phyloP scores from a whole-genome alignment of 2,888 invertebrate species.

The Agrotis clavis region DNA sequence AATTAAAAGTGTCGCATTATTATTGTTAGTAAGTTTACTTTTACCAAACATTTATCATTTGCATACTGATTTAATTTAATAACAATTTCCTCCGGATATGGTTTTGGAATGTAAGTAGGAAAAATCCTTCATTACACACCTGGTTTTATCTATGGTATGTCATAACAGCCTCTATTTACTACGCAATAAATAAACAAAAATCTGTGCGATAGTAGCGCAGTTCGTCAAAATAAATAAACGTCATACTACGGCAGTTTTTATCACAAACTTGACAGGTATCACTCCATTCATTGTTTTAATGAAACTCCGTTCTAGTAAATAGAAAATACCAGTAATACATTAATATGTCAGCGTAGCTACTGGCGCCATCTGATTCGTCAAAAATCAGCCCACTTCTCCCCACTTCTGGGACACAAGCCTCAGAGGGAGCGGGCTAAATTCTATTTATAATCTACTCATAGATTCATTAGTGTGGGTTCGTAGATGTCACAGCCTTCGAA shows the following conservation, averaged over 20 bases:
- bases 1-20: background rate
- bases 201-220: slow-evolving; percentile 20
- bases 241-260: slow-evolving; percentile 56
- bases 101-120: slow-evolving; percentile 29
- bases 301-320: slow-evolving; percentile 28
- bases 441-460: too few species aligned
- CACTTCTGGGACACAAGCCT: too few species aligned
- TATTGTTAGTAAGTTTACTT: slow-evolving; percentile 4
- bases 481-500: too few species aligned
- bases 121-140: slow-evolving; percentile 48
- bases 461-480: too few species aligned
- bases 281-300: slow-evolving; percentile 59
- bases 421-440: too few species aligned
- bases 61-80: slow-evolving; percentile 19
- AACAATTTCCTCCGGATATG: slow-evolving; percentile 58
- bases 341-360: too few species aligned
- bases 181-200: slow-evolving; percentile 44
- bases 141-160: slow-evolving; percentile 26
- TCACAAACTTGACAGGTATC: slow-evolving; percentile 54
- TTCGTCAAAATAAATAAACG: slow-evolving; percentile 32
- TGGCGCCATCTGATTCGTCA: too few species aligned
- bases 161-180: slow-evolving; percentile 3
- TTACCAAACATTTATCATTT: slow-evolving; percentile 25
- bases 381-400: too few species aligned
- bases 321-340: slow-evolving; percentile 29